Percentiles rank a stretch among this genome's conserved stretches.
These are phyloP conservation scores for Brienomyrus longianalis DNA, from an alignment of 2,113 vertebrate genomes.

Conservation along the genomic window DNA sequence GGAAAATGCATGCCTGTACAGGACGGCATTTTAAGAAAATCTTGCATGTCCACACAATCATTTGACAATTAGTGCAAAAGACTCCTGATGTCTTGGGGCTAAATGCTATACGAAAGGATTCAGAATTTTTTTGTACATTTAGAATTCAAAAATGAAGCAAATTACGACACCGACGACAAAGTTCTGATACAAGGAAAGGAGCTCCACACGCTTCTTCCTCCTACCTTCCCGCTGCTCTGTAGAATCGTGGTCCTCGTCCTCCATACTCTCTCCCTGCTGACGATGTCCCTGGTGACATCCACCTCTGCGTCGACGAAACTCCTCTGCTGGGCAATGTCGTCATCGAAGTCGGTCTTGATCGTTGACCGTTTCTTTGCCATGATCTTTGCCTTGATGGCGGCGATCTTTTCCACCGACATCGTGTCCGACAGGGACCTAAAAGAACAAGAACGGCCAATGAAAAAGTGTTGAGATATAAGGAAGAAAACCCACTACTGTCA, in stretches of 20 bases:
- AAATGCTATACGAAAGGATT: neutral
- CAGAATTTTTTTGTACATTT: neutral
- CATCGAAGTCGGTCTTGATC: conserved; percentile 95
- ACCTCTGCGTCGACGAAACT: conserved; percentile 97
- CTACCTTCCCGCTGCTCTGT: conserved; percentile 95
- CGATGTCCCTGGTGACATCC: conserved; percentile 94
- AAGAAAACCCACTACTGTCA: neutral
- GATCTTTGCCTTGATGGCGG: conserved; percentile 98
- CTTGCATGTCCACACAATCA: neutral
- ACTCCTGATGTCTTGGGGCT: neutral
- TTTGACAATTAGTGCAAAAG: neutral
- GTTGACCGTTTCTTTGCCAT: conserved; percentile 99
- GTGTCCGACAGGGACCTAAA: conserved; percentile 92
- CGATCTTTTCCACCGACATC: conserved; percentile 99
- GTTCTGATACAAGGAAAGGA: neutral
- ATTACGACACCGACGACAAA: neutral
- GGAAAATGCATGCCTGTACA: neutral
- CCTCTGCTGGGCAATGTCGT: conserved; percentile 92
- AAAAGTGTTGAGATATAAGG: neutral
- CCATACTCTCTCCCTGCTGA: conserved; percentile 95
- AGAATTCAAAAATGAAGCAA: neutral
- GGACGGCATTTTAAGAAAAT: neutral
- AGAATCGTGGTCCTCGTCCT: conserved; percentile 94
- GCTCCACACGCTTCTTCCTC: neutral
- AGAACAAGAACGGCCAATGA: neutral